A percentile compares a stretch with the other conserved stretches of the same genome.
These are phyloP conservation scores for Cataglyphis cursor DNA, from an alignment of 2,888 invertebrate species.

Conservation along the genomic window DNA sequence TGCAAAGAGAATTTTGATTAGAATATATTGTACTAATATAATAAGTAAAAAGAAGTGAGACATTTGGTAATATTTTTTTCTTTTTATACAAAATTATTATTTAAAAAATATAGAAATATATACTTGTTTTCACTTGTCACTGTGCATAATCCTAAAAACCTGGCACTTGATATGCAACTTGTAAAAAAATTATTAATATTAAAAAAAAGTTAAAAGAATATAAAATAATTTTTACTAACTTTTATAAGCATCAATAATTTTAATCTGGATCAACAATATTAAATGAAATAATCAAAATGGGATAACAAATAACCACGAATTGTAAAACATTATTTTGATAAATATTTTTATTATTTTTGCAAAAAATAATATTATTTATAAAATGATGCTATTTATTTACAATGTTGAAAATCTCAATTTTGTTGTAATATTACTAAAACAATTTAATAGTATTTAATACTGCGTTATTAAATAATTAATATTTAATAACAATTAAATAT, in stretches of 20 bases:
- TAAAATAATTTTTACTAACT: not conserved
- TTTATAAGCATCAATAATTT: not conserved
- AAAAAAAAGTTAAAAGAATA: not conserved
- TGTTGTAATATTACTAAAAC: not conserved
- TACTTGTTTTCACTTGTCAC: not conserved
- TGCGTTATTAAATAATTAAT: too few species aligned
- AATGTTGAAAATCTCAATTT: not conserved
- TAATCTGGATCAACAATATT: not conserved
- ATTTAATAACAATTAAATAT: not conserved
- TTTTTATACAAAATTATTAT: not conserved
- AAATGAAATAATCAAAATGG: not conserved
- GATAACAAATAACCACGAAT: not conserved
- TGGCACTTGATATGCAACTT: not conserved
- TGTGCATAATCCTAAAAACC: not conserved
- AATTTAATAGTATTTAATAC: not conserved
- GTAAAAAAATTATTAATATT: not conserved
- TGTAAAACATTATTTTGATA: not conserved
- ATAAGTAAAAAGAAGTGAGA: not conserved
- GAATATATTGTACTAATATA: not conserved
- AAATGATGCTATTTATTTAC: not conserved
- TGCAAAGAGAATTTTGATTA: not conserved
- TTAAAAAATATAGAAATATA: not conserved
- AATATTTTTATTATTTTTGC: not conserved
- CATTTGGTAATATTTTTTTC: not conserved
- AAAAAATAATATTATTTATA: slow-evolving; percentile 3